phyloP scores from a whole-genome alignment of 2,888 invertebrate species.

The Clepsis dumicolana region DNA sequence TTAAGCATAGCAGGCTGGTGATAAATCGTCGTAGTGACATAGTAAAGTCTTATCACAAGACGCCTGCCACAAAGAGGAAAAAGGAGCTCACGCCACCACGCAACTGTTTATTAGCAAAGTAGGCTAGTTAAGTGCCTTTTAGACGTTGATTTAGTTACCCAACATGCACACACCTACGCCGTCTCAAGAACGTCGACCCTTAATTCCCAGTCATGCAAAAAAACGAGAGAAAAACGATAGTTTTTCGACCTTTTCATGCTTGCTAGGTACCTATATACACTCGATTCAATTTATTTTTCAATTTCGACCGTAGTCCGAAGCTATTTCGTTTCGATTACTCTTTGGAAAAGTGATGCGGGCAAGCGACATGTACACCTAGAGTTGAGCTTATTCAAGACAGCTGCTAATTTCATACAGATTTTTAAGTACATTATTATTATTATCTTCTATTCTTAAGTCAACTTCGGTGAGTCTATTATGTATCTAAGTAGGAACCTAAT shows the following conservation, averaged over 20 bases:
- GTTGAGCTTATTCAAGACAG: not conserved
- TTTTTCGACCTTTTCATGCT: conserved; percentile 24
- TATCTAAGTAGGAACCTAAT: not conserved
- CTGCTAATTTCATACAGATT: not conserved
- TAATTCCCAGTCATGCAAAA: conserved; percentile 33
- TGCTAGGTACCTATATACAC: not conserved
- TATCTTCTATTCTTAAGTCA: not conserved
- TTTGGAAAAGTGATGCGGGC: conserved; percentile 18
- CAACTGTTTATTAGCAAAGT: conserved; percentile 44
- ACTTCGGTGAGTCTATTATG: not conserved
- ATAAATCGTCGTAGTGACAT: conserved; percentile 39
- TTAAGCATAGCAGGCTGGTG: conserved; percentile 38
- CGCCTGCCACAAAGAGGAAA: conserved; percentile 40
- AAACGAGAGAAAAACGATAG: conserved; percentile 23
- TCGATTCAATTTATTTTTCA: conserved; percentile 41
- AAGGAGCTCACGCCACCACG: conserved; percentile 45
- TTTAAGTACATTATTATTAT: not conserved
- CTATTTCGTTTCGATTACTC: conserved; percentile 36
- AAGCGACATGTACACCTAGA: not conserved
- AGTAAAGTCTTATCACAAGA: conserved; percentile 46
- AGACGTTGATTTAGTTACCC: conserved; percentile 29
- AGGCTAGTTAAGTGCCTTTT: conserved; percentile 22
- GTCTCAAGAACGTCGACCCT: conserved; percentile 16
- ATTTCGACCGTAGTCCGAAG: conserved; percentile 31
- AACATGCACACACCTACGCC: conserved; percentile 9